Evolutionary conservation across 2,888 invertebrate species (phyloP).

Genomic region (Dione juno): DNA sequence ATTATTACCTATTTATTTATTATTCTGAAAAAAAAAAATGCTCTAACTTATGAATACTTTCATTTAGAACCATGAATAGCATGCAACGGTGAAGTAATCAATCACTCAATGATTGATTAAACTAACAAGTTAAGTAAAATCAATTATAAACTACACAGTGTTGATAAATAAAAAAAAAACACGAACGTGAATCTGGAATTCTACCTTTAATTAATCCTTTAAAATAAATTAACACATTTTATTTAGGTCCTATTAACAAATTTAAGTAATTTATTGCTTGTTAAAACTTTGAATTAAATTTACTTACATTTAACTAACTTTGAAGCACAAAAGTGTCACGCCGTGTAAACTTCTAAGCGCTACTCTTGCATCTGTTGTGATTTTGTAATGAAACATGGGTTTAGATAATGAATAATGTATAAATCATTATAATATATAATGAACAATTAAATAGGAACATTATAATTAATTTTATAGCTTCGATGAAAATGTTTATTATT

Average conservation of each 20-base stretch:
- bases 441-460: not conserved
- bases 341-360: slow-evolving; percentile 3
- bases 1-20: too few relatives aligned
- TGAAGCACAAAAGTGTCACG: slow-evolving; percentile 2
- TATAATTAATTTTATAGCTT: not conserved
- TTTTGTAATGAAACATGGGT: slow-evolving; percentile 1
- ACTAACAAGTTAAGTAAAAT: too few relatives aligned
- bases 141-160: too few relatives aligned
- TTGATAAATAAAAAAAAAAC: slow-evolving; percentile 26
- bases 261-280: slow-evolving; percentile 26
- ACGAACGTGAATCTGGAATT: slow-evolving; percentile 19
- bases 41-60: too few relatives aligned
- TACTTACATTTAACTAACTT: slow-evolving; percentile 5
- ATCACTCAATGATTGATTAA: too few relatives aligned
- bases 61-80: too few relatives aligned
- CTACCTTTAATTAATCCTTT: slow-evolving; percentile 12
- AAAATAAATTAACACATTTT: slow-evolving; percentile 25
- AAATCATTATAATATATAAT: not conserved
- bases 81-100: too few relatives aligned
- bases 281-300: slow-evolving; percentile 20
- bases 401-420: not conserved
- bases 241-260: slow-evolving; percentile 25
- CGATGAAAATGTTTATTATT: slow-evolving; percentile 8
- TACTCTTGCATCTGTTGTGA: not conserved
- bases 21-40: too few relatives aligned